phyloP scores from a whole-genome alignment of 2,888 invertebrate species.

The Ennomos fuscantarius region DNA sequence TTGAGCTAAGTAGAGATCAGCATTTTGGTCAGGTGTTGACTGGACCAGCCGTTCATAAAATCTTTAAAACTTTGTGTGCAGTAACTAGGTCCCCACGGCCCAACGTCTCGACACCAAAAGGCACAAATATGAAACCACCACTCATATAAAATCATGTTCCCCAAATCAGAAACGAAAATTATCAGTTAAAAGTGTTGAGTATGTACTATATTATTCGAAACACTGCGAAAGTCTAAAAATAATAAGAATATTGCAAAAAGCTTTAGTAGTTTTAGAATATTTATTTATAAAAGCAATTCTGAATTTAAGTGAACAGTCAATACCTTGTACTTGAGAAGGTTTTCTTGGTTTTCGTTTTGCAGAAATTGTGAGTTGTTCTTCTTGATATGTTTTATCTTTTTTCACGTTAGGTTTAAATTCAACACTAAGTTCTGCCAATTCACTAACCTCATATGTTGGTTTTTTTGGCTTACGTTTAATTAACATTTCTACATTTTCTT shows the following conservation, averaged over 20 bases:
- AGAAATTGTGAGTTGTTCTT: constrained; percentile 88
- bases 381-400: constrained; percentile 82
- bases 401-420: constrained; percentile 80
- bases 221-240: neutral
- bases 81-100: no score
- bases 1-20: no score
- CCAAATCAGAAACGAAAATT: no score
- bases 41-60: no score
- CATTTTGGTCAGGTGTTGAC: no score
- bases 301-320: constrained; percentile 15
- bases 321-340: constrained; percentile 88
- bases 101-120: no score
- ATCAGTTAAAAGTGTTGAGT: no score
- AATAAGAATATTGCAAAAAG: neutral
- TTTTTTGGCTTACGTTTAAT: constrained; percentile 81
- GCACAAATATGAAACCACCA: no score
- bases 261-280: constrained; percentile 2
- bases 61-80: no score
- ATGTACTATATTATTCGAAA: no score
- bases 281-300: constrained; percentile 4
- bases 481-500: constrained; percentile 84
- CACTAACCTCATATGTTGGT: constrained; percentile 85
- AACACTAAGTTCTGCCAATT: constrained; percentile 86
- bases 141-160: no score
- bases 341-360: constrained; percentile 87